Percentiles rank a stretch among this genome's conserved stretches.
Evolutionary conservation across 2,113 vertebrate species (phyloP).

Genomic region (Larimichthys polyactis): DNA sequence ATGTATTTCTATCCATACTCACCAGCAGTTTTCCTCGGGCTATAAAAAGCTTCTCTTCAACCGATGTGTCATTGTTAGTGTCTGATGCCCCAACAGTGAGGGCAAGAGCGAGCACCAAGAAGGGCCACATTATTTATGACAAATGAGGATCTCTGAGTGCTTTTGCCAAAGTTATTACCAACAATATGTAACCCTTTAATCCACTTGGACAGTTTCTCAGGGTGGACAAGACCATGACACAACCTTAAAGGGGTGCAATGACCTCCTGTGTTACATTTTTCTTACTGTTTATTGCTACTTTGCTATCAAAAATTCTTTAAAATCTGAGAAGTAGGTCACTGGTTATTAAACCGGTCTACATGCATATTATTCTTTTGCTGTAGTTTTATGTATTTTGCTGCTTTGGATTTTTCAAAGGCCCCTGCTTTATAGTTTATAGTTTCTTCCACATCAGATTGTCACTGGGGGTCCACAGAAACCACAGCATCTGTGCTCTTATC

Average conservation of each 20-base stretch:
- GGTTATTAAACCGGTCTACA: accelerated
- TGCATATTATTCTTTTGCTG: neutral
- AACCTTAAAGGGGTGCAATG: constrained; percentile 4
- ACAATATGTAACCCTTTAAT: neutral
- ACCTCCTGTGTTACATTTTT: neutral
- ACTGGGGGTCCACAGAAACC: constrained; percentile 29
- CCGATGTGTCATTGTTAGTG: constrained; percentile 27
- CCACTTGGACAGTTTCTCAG: constrained; percentile 26
- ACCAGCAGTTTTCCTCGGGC: constrained; percentile 83
- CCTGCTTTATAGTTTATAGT: constrained; percentile 39
- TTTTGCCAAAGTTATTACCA: constrained; percentile 9
- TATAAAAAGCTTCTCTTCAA: constrained; percentile 62
- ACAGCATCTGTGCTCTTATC: constrained; percentile 75
- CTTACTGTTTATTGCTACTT: neutral
- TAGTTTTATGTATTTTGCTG: neutral
- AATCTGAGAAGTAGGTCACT: neutral
- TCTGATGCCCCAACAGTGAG: constrained; percentile 43
- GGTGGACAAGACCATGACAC: constrained; percentile 60
- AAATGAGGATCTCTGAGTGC: neutral
- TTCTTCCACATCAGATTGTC: constrained; percentile 54
- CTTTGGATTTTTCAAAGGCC: constrained; percentile 38
- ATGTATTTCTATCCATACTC: constrained; percentile 51
- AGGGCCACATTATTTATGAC: constrained; percentile 70
- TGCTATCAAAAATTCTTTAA: neutral
- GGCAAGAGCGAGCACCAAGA: constrained; percentile 56